These are phyloP conservation scores for Grus americana DNA, from an alignment of 2,113 vertebrate species.

Conservation along the genomic window DNA sequence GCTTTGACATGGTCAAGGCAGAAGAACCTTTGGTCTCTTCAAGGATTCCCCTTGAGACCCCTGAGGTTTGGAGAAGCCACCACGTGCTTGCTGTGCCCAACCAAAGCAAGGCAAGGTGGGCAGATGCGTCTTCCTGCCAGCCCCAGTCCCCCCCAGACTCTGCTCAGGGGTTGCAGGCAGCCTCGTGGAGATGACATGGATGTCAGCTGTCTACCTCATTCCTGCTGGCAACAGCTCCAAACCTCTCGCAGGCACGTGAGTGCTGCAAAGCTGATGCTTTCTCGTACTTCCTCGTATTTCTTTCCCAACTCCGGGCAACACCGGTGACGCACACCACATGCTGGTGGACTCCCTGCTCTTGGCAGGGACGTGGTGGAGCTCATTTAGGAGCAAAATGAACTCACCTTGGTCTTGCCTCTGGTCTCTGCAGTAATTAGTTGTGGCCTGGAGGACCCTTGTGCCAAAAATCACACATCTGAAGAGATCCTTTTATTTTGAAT, in stretches of 20 bases:
- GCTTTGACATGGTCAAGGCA: not conserved
- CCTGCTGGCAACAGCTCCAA: not conserved
- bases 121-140: accelerated
- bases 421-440: conserved; percentile 17
- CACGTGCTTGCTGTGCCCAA: accelerated
- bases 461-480: conserved; percentile 4
- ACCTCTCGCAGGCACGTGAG: accelerated
- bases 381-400: not conserved
- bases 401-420: not conserved
- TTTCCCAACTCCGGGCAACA: not conserved
- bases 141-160: not conserved
- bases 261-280: not conserved
- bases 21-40: not conserved
- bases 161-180: not conserved
- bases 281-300: accelerated
- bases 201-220: not conserved
- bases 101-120: not conserved
- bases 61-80: not conserved
- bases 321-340: accelerated
- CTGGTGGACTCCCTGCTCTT: not conserved
- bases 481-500: conserved; percentile 1
- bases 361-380: not conserved
- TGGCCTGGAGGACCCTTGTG: not conserved
- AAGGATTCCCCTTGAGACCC: accelerated
- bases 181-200: not conserved